Conservation (phyloP, 2,113 vertebrate genomes). For the Tenrec ecaudatus region DNA sequence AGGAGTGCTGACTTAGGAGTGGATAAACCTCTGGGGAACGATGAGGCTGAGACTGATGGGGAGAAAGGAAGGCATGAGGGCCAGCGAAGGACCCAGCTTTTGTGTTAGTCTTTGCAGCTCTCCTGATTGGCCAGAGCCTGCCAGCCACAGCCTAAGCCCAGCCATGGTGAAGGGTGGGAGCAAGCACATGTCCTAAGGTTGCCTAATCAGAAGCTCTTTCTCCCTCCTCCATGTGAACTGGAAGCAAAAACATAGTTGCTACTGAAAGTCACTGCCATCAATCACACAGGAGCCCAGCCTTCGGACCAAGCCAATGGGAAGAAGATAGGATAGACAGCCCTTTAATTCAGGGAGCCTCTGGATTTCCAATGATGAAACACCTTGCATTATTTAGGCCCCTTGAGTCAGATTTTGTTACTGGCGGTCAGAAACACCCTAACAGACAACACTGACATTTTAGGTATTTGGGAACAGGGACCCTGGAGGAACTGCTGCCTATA, state of each 20-base stretch:
- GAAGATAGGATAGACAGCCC: neutral
- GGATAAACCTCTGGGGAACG: neutral
- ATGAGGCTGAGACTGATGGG: neutral
- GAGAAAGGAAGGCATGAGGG: neutral
- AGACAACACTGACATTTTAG: neutral
- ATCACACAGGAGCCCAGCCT: neutral
- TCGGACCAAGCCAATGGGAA: neutral
- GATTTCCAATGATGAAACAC: neutral
- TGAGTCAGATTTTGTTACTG: neutral
- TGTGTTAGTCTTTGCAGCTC: neutral
- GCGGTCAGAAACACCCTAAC: neutral
- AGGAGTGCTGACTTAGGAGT: neutral
- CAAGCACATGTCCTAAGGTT: neutral
- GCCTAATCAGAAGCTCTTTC: neutral
- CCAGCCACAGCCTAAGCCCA: neutral
- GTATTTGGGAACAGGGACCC: neutral
- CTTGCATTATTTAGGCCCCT: neutral
- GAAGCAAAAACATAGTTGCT: neutral
- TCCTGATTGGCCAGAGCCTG: neutral
- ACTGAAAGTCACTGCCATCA: neutral
- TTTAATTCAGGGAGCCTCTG: neutral
- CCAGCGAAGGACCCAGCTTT: neutral
- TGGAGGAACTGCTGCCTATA: neutral
- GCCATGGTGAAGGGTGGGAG: neutral
- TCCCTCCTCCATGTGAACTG: neutral